Base-by-base conservation (phyloP, 1,140 invertebrate species). In the Melitaea cinxia region DNA sequence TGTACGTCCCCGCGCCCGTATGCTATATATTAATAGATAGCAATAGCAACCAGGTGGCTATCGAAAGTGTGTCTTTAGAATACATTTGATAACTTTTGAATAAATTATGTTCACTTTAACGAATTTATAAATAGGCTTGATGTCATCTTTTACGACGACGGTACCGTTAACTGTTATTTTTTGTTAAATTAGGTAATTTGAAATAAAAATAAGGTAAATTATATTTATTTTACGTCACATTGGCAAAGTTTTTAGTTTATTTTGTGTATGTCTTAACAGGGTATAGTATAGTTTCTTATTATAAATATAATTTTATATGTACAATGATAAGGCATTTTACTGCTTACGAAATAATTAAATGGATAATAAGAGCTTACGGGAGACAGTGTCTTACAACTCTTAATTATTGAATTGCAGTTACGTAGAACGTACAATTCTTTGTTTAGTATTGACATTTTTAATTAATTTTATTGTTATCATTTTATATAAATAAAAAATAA, bases 11-110 rank as follows among this genome's bases (percentile, higher is more conserved):
- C 62, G 14, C 24, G 35, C 64, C 64, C 64, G 56, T 55, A 66
- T 66, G 50, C 56, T 59, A 59, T 66, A 66, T 45, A 59, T 58
- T 47, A 55, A 53, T 24, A 53, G 56, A 58, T 60, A 60, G 49
- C 9, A 54, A 39, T 35, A 56, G 9, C n/a, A 14, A 50, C 63
- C 63, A 65, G 63, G 63, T 65, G 63, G 33, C 30, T 26, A 47
- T 33, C 55, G 56, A 65, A 65, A 65, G 63, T 65, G 56, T 65
- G 56, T 59, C 63, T 59, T 65, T 58, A 42, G 63, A 50, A 65
- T 65, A 58, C 47, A 59, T 65, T 65, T 59, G 56, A 65, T 65
- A 65, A 65, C n/a, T 65, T 65, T 65, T 53, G 50, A 55, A 65
- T 65, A 65, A 65, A 65, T 65, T 58, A 59, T 54, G 39, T 54